Conservation (phyloP, 2,888 invertebrate genomes). For the Drosophila setosimentum region DNA sequence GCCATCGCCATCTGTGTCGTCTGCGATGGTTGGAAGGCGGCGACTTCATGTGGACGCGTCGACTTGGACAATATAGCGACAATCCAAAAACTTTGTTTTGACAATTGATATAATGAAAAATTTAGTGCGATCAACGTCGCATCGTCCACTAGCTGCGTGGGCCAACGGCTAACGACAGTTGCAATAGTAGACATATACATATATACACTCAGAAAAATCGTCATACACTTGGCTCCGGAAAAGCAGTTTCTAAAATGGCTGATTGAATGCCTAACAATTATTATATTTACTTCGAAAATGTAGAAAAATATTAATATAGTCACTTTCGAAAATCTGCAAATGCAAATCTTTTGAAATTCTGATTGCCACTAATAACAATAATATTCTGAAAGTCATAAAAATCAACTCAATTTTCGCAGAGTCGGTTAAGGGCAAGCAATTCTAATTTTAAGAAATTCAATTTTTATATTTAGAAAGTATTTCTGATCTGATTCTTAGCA, state of each 20-base stretch:
- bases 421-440: fast-evolving
- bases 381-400: background rate
- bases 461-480: background rate
- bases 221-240: background rate
- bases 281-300: background rate
- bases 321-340: no score
- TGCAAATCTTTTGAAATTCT: no score
- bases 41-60: slow-evolving; percentile 36
- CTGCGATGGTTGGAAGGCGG: slow-evolving; percentile 3
- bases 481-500: background rate
- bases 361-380: no score
- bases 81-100: slow-evolving; percentile 80
- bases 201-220: background rate
- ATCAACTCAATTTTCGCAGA: background rate
- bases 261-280: background rate
- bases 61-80: slow-evolving; percentile 61
- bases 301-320: background rate
- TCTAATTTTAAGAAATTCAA: background rate
- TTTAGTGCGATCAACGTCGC: slow-evolving; percentile 68
- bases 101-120: slow-evolving; percentile 82
- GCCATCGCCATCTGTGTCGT: slow-evolving; percentile 6
- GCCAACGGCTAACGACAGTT: slow-evolving; percentile 42
- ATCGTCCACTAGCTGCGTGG: slow-evolving; percentile 63
- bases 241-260: background rate
- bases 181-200: slow-evolving; percentile 40